Conservation (phyloP, 1,140 invertebrate genomes). For the Thalassaphorura encarpata region DNA sequence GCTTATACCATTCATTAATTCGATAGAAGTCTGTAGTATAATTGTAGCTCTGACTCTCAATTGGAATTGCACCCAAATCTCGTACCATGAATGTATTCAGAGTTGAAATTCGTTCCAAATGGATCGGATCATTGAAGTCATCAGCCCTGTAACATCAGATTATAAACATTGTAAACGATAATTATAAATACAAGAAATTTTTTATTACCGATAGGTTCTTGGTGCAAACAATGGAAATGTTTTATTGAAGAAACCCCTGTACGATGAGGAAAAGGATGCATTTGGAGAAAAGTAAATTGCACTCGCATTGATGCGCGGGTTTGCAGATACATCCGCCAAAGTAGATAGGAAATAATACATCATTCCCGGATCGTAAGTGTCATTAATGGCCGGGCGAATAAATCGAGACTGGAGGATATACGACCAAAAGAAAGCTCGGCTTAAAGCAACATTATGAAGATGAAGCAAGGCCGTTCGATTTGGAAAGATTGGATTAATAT, state of each 20-base stretch:
- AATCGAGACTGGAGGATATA: slow-evolving; percentile 87
- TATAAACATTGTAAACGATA: neutral
- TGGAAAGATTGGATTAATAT: slow-evolving; percentile 88
- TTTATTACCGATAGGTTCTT: slow-evolving; percentile 59
- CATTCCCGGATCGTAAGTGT: slow-evolving; percentile 87
- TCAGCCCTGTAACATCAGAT: slow-evolving; percentile 50
- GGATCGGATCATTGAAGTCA: slow-evolving; percentile 90
- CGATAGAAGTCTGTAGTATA: slow-evolving; percentile 84
- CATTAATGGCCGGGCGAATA: slow-evolving; percentile 60
- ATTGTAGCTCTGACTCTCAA: slow-evolving; percentile 62
- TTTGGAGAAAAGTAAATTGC: slow-evolving; percentile 92
- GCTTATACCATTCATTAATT: slow-evolving; percentile 78
- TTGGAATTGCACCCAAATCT: slow-evolving; percentile 71
- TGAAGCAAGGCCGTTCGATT: slow-evolving; percentile 87
- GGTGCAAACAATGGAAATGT: slow-evolving; percentile 92
- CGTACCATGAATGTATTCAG: slow-evolving; percentile 72
- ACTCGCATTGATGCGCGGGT: slow-evolving; percentile 84
- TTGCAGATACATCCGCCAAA: slow-evolving; percentile 87
- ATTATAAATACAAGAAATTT: neutral
- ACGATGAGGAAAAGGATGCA: slow-evolving; percentile 86
- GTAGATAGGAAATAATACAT: slow-evolving; percentile 96
- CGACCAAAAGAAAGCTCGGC: slow-evolving; percentile 88
- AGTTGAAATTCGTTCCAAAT: slow-evolving; percentile 76
- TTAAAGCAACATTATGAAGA: slow-evolving; percentile 91
- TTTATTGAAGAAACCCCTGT: slow-evolving; percentile 92